phyloP scores from a whole-genome alignment of 1,140 invertebrate genomes.

The Andrena cerasifolii region DNA sequence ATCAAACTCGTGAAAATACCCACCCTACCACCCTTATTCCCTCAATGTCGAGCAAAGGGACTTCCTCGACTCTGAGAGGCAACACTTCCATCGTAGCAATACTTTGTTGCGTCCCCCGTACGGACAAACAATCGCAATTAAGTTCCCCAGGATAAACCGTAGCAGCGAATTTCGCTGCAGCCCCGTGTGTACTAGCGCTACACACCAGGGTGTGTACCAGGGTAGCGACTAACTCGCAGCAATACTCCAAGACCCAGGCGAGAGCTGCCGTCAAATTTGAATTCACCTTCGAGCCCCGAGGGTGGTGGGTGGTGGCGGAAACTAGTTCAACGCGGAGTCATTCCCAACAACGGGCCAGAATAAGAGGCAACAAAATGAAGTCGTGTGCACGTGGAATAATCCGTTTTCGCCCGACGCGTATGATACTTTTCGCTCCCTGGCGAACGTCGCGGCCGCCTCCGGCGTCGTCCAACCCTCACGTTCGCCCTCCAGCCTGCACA shows the following conservation, averaged over 20 bases:
- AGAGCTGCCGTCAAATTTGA: slow-evolving; percentile 38
- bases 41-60: slow-evolving; percentile 12
- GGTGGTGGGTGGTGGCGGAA: not conserved
- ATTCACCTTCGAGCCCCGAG: slow-evolving; percentile 21
- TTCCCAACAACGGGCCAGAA: slow-evolving; percentile 5
- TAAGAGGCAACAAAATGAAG: slow-evolving; percentile 45
- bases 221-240: slow-evolving; percentile 1
- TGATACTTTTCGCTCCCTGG: slow-evolving; percentile 46
- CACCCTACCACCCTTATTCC: too few relatives aligned
- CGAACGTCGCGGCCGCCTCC: not conserved
- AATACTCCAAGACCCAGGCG: slow-evolving; percentile 26
- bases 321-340: slow-evolving; percentile 20
- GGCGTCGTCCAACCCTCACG: not conserved
- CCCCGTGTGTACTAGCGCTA: too few relatives aligned
- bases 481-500: not conserved
- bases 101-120: not conserved
- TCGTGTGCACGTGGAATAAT: slow-evolving; percentile 62
- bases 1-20: too few relatives aligned
- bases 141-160: slow-evolving; percentile 31
- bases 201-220: too few relatives aligned
- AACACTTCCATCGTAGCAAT: slow-evolving; percentile 3
- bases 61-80: slow-evolving; percentile 8
- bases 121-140: slow-evolving; percentile 33
- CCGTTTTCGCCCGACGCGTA: slow-evolving; percentile 48
- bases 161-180: slow-evolving; percentile 3